Percentiles rank a stretch among this genome's conserved stretches.
phyloP scores from a whole-genome alignment of 23 tunicate species.

The Clavelina lepadiformis region DNA sequence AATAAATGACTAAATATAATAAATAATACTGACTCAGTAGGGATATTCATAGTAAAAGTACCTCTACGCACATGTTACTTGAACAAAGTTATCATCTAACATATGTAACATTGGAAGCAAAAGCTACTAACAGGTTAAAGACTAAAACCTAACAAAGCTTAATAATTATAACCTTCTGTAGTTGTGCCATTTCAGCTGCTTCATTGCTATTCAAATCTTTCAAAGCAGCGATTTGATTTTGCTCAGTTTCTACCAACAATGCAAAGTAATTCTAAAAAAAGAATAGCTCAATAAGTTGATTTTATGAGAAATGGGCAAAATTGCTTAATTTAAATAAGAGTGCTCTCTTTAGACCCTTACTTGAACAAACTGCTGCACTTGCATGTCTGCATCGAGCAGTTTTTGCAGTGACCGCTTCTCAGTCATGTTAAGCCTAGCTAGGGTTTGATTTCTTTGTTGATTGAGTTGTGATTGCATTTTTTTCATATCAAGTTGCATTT shows the following conservation, averaged over 20 bases:
- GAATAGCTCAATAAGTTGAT: too few species aligned
- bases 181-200: neutral
- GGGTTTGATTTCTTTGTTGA: neutral
- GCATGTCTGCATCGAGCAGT: neutral
- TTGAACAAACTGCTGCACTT: neutral
- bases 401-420: slow-evolving; percentile 4
- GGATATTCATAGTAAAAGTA: neutral
- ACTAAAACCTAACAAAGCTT: neutral
- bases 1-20: neutral
- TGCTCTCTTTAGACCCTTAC: too few species aligned
- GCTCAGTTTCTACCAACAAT: neutral
- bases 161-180: slow-evolving; percentile 17
- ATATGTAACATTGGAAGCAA: neutral
- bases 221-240: neutral
- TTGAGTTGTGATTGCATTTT: neutral
- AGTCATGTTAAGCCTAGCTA: neutral
- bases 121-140: neutral
- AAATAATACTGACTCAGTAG: neutral
- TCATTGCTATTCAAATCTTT: slow-evolving; percentile 9
- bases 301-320: too few species aligned
- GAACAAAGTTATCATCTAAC: neutral
- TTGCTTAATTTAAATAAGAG: too few species aligned
- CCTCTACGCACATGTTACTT: neutral
- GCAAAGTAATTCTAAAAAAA: slow-evolving; percentile 9
- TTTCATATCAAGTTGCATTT: neutral